Evolutionary conservation across 2,113 vertebrate genomes (phyloP).

Genomic region (Tenrec ecaudatus): DNA sequence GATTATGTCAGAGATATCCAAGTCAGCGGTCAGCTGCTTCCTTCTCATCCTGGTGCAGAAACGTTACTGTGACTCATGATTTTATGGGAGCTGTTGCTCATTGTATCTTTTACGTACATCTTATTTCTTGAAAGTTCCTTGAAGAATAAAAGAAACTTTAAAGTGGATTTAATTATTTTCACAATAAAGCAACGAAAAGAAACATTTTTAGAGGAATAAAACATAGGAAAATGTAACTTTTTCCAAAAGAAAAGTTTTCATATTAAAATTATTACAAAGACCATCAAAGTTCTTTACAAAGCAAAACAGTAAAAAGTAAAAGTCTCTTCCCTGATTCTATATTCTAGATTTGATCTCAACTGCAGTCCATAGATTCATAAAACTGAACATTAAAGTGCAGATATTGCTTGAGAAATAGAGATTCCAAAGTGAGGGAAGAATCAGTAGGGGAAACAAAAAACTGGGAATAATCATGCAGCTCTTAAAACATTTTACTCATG

Average conservation of each 20-base stretch:
- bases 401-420: not conserved
- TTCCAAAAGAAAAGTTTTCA: conserved; percentile 24
- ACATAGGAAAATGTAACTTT: not conserved
- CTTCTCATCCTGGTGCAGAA: not conserved
- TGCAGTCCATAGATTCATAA: not conserved
- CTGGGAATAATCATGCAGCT: too few relatives aligned
- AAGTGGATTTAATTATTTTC: conserved; percentile 46
- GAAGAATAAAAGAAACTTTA: conserved; percentile 11
- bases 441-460: not conserved
- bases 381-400: not conserved
- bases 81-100: not conserved
- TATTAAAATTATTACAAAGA: conserved; percentile 47
- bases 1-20: not conserved
- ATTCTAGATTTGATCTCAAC: not conserved
- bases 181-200: conserved; percentile 44
- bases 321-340: not conserved
- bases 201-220: conserved; percentile 28
- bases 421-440: not conserved
- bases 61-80: not conserved
- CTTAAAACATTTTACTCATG: not conserved
- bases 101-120: not conserved
- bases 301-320: not conserved
- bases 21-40: not conserved
- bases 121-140: conserved; percentile 24
- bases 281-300: conserved; percentile 17